phyloP scores from a whole-genome alignment of 1,140 invertebrate genomes.

The Trichogramma pretiosum region DNA sequence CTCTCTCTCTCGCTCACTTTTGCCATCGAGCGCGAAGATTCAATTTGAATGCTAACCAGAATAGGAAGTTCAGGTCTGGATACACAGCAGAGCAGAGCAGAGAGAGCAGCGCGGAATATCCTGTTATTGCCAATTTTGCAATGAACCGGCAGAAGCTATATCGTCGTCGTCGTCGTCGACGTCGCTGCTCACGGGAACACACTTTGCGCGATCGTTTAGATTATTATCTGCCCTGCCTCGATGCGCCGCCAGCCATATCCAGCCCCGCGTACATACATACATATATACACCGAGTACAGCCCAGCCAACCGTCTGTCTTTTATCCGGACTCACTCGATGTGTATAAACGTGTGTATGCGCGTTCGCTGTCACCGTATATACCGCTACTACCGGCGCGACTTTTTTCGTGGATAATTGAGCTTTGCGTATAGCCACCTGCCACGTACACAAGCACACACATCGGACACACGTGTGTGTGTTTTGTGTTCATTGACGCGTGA shows the following conservation, averaged over 20 bases:
- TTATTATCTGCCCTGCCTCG: slow-evolving; percentile 36
- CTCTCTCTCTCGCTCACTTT: slow-evolving; percentile 31
- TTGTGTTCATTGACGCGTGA: no score
- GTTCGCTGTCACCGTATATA: background rate
- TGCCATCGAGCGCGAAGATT: slow-evolving; percentile 37
- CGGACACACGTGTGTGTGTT: no score
- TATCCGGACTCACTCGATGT: slow-evolving; percentile 2
- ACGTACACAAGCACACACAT: no score
- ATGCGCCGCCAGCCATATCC: no score
- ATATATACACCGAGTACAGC: no score
- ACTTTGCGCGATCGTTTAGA: slow-evolving; percentile 41
- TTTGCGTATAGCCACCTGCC: no score
- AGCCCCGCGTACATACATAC: no score
- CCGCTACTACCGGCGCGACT: slow-evolving; percentile 13
- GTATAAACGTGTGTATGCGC: background rate
- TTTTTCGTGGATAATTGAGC: slow-evolving; percentile 32
- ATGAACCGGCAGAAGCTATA: background rate
- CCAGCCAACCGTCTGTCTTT: slow-evolving; percentile 7
- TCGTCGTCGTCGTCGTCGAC: no score
- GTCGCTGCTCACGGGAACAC: no score
- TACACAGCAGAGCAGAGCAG: no score
- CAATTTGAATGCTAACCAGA: slow-evolving; percentile 44
- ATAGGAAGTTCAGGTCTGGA: slow-evolving; percentile 29
- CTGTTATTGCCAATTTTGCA: slow-evolving; percentile 40
- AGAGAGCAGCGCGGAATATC: slow-evolving; percentile 25